phyloP scores from a whole-genome alignment of 2,113 vertebrate species.

The Psilopsiagon aurifrons region DNA sequence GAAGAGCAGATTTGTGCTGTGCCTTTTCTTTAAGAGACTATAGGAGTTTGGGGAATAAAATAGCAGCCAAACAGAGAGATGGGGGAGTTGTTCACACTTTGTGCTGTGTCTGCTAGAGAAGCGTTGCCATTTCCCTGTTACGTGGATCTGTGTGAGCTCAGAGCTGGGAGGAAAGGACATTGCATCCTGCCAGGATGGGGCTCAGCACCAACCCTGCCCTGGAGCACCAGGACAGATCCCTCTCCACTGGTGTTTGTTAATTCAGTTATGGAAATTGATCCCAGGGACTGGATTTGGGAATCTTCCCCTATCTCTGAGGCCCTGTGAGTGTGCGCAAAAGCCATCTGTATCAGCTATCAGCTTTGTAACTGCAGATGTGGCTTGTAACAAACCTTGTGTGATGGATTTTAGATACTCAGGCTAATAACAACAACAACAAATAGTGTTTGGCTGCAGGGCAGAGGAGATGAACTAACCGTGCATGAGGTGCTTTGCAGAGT shows the following conservation, averaged over 20 bases:
- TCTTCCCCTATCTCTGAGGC: fast-evolving
- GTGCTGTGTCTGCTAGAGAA: fast-evolving
- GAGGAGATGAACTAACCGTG: neutral
- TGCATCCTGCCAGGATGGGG: neutral
- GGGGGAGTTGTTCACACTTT: neutral
- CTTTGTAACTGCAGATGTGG: fast-evolving
- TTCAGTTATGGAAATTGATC: fast-evolving
- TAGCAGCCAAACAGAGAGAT: neutral
- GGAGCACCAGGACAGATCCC: neutral
- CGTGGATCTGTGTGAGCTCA: fast-evolving
- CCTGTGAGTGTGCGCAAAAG: fast-evolving
- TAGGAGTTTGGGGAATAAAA: neutral
- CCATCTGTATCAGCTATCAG: fast-evolving
- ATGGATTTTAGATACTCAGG: neutral
- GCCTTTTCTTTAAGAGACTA: neutral
- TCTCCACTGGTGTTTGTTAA: fast-evolving
- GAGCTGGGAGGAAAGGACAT: neutral
- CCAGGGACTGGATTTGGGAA: neutral
- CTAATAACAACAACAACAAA: neutral
- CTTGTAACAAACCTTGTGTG: fast-evolving
- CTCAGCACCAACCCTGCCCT: fast-evolving
- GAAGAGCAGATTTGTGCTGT: neutral
- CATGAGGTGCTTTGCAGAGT: neutral
- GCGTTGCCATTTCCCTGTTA: fast-evolving
- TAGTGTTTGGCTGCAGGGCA: neutral